Evolutionary conservation across 2,797 vertebrate genomes (phyloP), one percentile per base, ranked within the genome.

Genomic region (Sphaeramia orbicularis): DNA sequence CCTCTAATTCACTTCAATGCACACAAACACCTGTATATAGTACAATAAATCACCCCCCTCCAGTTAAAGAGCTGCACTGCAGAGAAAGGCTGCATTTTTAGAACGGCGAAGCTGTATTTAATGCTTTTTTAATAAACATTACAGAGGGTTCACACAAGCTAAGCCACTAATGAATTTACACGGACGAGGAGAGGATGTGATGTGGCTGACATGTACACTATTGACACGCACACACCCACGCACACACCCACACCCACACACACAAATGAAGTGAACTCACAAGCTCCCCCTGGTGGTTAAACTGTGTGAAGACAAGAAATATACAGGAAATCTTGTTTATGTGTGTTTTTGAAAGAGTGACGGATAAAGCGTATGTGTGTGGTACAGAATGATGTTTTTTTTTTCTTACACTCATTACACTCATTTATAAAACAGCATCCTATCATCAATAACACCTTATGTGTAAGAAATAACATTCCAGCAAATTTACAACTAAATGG

Each of bases 161-260:
- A 83, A 89, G n/a, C n/a, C n/a, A 82, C 90, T 87, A 89, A 79
- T 53, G 76, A 84, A 79, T 74, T 63, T 70, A 79, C 64, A 75
- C 19, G 27, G 61, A 79, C 15, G 45, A 69, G 62, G 65, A 55
- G 30, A 56, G 49, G 59, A 79, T 59, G 71, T 40, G 64, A 83
- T 18, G 53, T 18, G 24, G 74, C 60, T 55, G 76, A 71, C 2
- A 19, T 37, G 24, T 14, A 12, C 16, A 12, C 18, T n/a, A 27
- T 24, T 14, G 21, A 40, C 60, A 43, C 55, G 50, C 60, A 15
- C 55, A 47, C 13, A 19, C 49, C 50, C 38, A 24, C 44, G 63
- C 2, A 47, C 37, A 11, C 40, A 18, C 30, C 43, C 43, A 13
- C 38, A 14, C 45, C 21, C 41, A 24, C 15, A 42, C 51, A 60